A percentile compares a stretch with the other conserved stretches of the same genome.
Conservation (phyloP, 2,113 vertebrate species). For the Carassius auratus region DNA sequence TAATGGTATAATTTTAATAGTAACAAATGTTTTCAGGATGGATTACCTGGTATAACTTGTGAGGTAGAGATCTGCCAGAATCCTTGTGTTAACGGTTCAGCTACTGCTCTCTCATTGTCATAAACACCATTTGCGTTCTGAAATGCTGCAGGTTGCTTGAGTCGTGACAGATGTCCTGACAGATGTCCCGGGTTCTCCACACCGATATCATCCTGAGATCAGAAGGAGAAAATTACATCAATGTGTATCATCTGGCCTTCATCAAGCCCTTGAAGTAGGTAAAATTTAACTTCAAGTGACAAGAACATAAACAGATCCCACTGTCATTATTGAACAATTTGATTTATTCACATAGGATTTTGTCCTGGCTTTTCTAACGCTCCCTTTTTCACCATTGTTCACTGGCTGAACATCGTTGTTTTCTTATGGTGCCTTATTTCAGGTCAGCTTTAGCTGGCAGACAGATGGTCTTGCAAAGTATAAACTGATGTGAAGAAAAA, state of each 20-base stretch:
- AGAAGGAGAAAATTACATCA: background rate
- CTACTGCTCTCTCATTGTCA: constrained; percentile 28
- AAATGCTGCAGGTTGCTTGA: constrained; percentile 21
- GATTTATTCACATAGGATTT: background rate
- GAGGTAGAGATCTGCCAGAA: constrained; percentile 57
- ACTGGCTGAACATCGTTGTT: background rate
- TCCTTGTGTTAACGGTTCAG: constrained; percentile 45
- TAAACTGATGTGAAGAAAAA: background rate
- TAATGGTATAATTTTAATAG: background rate
- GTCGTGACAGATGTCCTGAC: constrained; percentile 20
- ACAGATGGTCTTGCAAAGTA: background rate
- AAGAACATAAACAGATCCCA: background rate
- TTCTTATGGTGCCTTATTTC: background rate
- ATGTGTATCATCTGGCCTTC: background rate
- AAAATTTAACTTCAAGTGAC: background rate
- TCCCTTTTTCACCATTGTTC: background rate
- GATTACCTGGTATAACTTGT: constrained; percentile 58
- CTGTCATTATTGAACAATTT: background rate
- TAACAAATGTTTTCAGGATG: background rate
- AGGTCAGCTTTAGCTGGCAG: background rate
- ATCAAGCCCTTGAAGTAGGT: background rate
- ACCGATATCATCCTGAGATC: constrained; percentile 24
- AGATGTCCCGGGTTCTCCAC: constrained; percentile 28
- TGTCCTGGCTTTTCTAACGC: background rate
- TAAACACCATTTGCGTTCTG: constrained; percentile 33